Base-by-base conservation (phyloP, 2,888 invertebrate genomes). In the Plebejus melissa region DNA sequence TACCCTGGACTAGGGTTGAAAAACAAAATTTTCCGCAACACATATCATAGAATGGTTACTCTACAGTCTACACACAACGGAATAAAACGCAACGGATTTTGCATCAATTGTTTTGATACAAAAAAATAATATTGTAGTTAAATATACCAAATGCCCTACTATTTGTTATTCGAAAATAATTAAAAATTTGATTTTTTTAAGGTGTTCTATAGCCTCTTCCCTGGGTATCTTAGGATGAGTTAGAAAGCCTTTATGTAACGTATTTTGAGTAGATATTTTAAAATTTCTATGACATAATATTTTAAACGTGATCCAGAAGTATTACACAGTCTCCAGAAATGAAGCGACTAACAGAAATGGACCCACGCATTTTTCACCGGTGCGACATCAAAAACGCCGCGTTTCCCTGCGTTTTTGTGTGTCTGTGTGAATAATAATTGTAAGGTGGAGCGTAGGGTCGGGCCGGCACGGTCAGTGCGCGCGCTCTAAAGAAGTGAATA, bases 1-100 rank as follows among this genome's bases (percentile, higher is more conserved):
- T 87, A 86, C 80, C 70, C 83, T 84, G 86, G 86, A 85, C 71
- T 77, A 79, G 77, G 77, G 86, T 87, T 89, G 88, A 91, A 91
- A 91, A 93, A 92, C 92, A 92, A 89, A 90, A 93, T 93, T 93
- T 93, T 89, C 90, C 91, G 91, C 93, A 88, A 90, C 92, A 93
- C 90, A 90, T 90, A 91, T 91, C 92, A 91, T 89, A 91, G 89
- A 84, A 86, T 86, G 87, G 86, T 82, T 79, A 75, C 7, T 78
- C 22, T 57, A 87, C 90, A 84, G 54, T 54, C 16, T 16, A 5
- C 90, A 90, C 88, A 84, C 78, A 74, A 79, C n/a, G 1, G n/a
- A 13, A 11, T 16, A 1, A 75, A 65, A 80, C 81, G 83, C 77
- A 0, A 79, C 80, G 79, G n/a, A 76, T 81, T 74, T 65, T 54